phyloP scores from a whole-genome alignment of 2,888 invertebrate species.

The Lithosia quadra region DNA sequence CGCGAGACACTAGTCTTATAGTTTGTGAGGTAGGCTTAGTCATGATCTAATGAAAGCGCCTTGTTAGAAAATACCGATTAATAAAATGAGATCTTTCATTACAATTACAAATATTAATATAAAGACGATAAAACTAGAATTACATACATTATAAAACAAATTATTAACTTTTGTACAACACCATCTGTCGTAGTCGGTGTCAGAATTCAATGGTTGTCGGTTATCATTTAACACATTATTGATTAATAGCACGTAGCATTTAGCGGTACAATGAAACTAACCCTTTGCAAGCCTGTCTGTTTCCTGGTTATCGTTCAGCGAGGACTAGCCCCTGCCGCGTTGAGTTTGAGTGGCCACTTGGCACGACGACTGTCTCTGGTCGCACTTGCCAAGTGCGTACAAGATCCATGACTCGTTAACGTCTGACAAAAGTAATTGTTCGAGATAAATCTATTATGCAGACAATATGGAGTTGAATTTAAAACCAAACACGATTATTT shows the following conservation, averaged over 20 bases:
- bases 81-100: slow-evolving; percentile 88
- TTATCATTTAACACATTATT: slow-evolving; percentile 67
- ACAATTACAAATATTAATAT: slow-evolving; percentile 86
- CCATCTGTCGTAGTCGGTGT: slow-evolving; percentile 69
- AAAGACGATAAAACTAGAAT: slow-evolving; percentile 85
- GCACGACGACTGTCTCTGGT: slow-evolving; percentile 16
- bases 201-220: slow-evolving; percentile 66
- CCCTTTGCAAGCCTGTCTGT: slow-evolving; percentile 56
- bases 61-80: slow-evolving; percentile 88
- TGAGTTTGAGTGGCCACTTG: not conserved
- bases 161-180: slow-evolving; percentile 83
- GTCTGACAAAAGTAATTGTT: slow-evolving; percentile 60
- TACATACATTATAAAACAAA: slow-evolving; percentile 86
- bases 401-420: slow-evolving; percentile 46
- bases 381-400: slow-evolving; percentile 33
- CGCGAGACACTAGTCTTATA: slow-evolving; percentile 74
- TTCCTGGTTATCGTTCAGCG: slow-evolving; percentile 30
- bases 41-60: slow-evolving; percentile 87
- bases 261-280: slow-evolving; percentile 81
- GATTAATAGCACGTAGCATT: slow-evolving; percentile 73
- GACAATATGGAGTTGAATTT: slow-evolving; percentile 63
- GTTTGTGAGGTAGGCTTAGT: slow-evolving; percentile 87
- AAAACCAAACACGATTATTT: slow-evolving; percentile 61
- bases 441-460: slow-evolving; percentile 63
- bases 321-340: not conserved